Percentiles rank a stretch among this genome's conserved stretches.
These are phyloP conservation scores for Crotalus viridis DNA, from an alignment of 2,113 vertebrate species.

Conservation along the genomic window DNA sequence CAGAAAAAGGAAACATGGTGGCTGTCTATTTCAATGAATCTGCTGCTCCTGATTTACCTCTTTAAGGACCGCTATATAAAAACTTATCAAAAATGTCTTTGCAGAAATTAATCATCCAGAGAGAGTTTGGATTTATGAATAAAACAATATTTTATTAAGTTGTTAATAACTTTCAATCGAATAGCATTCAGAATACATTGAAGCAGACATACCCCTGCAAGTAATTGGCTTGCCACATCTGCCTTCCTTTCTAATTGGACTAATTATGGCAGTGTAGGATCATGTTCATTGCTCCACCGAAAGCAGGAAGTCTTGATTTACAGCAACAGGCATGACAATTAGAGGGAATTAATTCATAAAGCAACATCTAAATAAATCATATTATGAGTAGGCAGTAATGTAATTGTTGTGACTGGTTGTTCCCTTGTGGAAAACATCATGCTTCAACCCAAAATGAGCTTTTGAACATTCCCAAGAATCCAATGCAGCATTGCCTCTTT, in stretches of 20 bases:
- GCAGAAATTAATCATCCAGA: conserved; percentile 49
- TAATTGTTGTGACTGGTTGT: conserved; percentile 80
- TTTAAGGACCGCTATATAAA: background rate
- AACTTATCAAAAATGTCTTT: conserved; percentile 13
- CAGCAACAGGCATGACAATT: conserved; percentile 77
- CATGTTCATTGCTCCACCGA: conserved; percentile 72
- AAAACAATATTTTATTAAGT: conserved; percentile 74
- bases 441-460: conserved; percentile 61
- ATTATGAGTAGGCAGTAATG: conserved; percentile 75
- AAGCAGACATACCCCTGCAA: conserved; percentile 71
- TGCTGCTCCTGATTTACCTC: background rate
- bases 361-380: conserved; percentile 84
- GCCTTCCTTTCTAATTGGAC: conserved; percentile 80
- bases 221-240: conserved; percentile 83
- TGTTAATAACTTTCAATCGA: conserved; percentile 69
- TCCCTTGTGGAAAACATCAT: conserved; percentile 71
- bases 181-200: conserved; percentile 63
- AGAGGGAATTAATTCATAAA: conserved; percentile 79
- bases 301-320: conserved; percentile 78
- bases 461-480: conserved; percentile 43
- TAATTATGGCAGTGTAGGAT: conserved; percentile 78
- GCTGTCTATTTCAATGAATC: background rate
- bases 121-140: conserved; percentile 57
- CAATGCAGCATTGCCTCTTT: conserved; percentile 22
- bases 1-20: background rate